Percentiles rank a stretch among this genome's conserved stretches.
Evolutionary conservation across 2,113 vertebrate genomes (phyloP).

Genomic region (Lethenteron reissneri): DNA sequence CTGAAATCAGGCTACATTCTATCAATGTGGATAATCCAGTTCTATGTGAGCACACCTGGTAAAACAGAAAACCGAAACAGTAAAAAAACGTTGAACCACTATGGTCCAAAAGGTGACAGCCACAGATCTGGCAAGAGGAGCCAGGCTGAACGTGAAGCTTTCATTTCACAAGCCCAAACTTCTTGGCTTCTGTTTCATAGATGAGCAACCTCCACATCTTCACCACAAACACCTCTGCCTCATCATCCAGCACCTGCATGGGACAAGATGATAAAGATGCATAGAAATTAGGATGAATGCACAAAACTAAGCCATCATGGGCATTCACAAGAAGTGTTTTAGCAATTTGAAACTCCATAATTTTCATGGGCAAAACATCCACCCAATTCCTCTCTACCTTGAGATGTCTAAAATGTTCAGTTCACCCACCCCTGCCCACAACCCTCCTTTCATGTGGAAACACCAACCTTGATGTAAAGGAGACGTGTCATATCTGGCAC

Average conservation of each 20-base stretch:
- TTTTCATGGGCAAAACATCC: too few relatives aligned
- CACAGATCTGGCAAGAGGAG: not conserved
- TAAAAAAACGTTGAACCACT: constrained; percentile 8
- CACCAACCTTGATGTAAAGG: too few relatives aligned
- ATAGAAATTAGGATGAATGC: constrained; percentile 4
- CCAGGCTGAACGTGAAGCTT: constrained; percentile 13
- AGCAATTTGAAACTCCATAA: too few relatives aligned
- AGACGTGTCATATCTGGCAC: too few relatives aligned
- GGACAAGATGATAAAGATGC: not conserved
- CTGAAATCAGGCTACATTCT: not conserved
- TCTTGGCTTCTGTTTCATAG: constrained; percentile 98
- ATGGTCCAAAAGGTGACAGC: too few relatives aligned
- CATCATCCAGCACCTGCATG: constrained; percentile 80
- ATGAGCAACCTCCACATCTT: constrained; percentile 99
- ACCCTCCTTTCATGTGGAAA: too few relatives aligned
- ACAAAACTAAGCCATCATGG: not conserved
- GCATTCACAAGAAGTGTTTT: too few relatives aligned
- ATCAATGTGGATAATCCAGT: constrained; percentile 7
- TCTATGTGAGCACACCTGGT: constrained; percentile 7
- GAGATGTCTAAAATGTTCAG: too few relatives aligned
- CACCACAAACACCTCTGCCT: constrained; percentile 97
- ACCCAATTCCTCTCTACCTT: too few relatives aligned
- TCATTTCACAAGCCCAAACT: constrained; percentile 96
- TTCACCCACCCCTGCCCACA: too few relatives aligned
- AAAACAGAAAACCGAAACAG: constrained; percentile 10